Conservation (phyloP, 2,888 invertebrate species). For the Dione juno region DNA sequence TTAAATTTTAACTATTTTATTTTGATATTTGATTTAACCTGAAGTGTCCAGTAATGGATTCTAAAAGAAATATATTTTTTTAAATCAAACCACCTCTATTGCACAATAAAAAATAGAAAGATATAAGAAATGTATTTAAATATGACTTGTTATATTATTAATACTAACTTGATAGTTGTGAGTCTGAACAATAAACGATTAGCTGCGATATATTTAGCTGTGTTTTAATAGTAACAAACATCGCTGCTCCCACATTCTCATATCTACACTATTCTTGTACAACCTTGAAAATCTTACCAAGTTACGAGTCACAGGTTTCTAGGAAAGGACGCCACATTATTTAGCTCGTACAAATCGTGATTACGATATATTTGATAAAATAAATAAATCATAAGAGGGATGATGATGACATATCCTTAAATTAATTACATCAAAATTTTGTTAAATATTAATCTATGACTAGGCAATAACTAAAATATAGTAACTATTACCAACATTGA, state of each 20-base stretch:
- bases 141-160: neutral
- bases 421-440: too few species aligned
- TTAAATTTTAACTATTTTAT: neutral
- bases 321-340: conserved; percentile 48
- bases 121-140: neutral
- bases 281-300: conserved; percentile 67
- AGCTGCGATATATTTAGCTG: conserved; percentile 64
- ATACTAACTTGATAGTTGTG: conserved; percentile 48
- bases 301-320: conserved; percentile 55
- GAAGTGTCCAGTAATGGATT: too few species aligned
- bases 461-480: too few species aligned
- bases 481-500: too few species aligned
- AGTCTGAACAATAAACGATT: conserved; percentile 57
- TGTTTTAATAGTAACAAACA: conserved; percentile 64
- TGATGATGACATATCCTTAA: too few species aligned
- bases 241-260: conserved; percentile 64
- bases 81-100: neutral
- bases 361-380: neutral
- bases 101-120: neutral
- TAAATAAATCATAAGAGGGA: neutral
- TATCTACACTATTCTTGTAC: conserved; percentile 65
- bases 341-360: conserved; percentile 1
- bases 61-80: too few species aligned
- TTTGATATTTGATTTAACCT: too few species aligned
- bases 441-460: too few species aligned